phyloP scores from a whole-genome alignment of 2,797 vertebrate genomes.

The Sebastes flavidus region DNA sequence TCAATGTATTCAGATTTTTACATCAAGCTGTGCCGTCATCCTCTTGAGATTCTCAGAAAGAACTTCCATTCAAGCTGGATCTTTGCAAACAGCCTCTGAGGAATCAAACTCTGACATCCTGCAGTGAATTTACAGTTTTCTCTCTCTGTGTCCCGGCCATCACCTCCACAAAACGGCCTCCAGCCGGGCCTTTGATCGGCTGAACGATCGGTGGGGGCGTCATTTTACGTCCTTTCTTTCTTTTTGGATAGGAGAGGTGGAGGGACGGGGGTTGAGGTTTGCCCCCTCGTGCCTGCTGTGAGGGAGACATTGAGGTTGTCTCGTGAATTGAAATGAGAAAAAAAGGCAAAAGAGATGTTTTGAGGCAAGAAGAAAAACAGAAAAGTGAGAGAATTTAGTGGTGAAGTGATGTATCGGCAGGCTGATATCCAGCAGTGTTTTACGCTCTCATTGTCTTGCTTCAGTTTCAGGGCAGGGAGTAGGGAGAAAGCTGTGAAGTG shows the following conservation, averaged over 20 bases:
- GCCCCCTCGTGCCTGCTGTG: slow-evolving; percentile 25
- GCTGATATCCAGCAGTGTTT: neutral
- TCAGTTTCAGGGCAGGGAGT: neutral
- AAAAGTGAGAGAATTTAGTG: neutral
- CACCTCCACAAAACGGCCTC: slow-evolving; percentile 22
- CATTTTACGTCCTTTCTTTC: slow-evolving; percentile 7
- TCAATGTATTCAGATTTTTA: neutral
- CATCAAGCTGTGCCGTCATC: neutral
- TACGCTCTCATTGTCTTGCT: neutral
- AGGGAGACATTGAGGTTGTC: neutral
- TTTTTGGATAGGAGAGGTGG: slow-evolving; percentile 1
- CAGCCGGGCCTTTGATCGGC: slow-evolving; percentile 46
- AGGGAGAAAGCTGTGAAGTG: neutral
- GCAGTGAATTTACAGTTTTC: slow-evolving; percentile 22
- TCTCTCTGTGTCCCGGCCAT: neutral
- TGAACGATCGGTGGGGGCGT: neutral
- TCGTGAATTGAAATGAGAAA: slow-evolving; percentile 28
- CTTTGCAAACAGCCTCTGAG: neutral
- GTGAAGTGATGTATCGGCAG: neutral
- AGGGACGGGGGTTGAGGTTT: slow-evolving; percentile 1
- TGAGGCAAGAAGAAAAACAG: neutral
- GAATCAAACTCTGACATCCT: slow-evolving; percentile 5
- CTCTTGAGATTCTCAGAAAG: neutral
- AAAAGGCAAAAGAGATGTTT: neutral
- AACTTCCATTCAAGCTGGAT: neutral